A percentile compares a stretch with the other conserved stretches of the same genome.
Conservation (phyloP, 2,113 vertebrate genomes). For the Ciconia stormi region DNA sequence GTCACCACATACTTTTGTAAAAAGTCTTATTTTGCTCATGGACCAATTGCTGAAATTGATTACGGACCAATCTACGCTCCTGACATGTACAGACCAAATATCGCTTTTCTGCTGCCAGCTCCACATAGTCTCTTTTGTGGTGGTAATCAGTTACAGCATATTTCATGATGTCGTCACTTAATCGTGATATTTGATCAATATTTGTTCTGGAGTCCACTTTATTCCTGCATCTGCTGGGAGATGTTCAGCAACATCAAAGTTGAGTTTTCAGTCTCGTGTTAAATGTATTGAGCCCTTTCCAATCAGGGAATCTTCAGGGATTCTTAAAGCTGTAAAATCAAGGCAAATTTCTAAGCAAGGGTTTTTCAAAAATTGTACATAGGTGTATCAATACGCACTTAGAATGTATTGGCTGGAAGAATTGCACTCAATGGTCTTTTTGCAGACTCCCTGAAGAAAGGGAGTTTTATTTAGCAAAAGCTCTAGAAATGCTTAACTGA, state of each 20-base stretch:
- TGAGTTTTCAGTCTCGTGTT: background rate
- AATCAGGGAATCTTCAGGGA: background rate
- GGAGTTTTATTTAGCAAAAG: background rate
- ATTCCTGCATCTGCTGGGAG: background rate
- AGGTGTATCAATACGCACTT: background rate
- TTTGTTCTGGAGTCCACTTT: background rate
- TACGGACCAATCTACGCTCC: fast-evolving
- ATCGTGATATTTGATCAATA: background rate
- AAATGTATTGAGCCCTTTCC: background rate
- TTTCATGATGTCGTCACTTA: background rate
- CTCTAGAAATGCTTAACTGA: slow-evolving; percentile 14
- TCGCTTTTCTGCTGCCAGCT: background rate
- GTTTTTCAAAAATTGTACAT: background rate
- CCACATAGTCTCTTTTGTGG: too few species aligned
- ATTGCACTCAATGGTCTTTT: background rate
- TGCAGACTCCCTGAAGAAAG: background rate
- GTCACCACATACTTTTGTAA: background rate
- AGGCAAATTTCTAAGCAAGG: background rate
- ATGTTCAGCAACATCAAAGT: fast-evolving
- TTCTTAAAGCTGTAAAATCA: background rate
- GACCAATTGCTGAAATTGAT: background rate
- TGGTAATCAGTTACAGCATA: too few species aligned
- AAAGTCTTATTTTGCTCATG: background rate
- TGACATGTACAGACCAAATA: background rate
- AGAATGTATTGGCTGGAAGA: background rate